Evolutionary conservation across 2,888 invertebrate species (phyloP).

Genomic region (Papilio elwesi): DNA sequence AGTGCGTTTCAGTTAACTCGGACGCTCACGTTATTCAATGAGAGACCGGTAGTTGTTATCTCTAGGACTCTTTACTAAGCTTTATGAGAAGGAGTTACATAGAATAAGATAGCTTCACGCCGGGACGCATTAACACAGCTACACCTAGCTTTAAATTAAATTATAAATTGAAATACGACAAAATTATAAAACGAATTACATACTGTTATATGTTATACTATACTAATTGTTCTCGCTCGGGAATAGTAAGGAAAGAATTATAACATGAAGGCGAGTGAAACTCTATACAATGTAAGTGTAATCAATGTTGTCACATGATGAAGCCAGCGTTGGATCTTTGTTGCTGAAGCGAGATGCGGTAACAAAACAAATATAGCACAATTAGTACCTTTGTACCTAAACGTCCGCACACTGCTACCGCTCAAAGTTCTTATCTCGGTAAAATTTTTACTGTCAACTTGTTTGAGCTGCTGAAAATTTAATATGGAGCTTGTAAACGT

Average conservation of each 20-base stretch:
- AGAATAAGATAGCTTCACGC: no score
- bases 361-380: constrained; percentile 29
- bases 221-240: neutral
- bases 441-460: constrained; percentile 60
- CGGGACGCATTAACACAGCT: no score
- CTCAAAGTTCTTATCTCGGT: constrained; percentile 54
- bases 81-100: no score
- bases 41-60: no score
- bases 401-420: constrained; percentile 35
- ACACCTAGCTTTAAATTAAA: no score
- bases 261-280: constrained; percentile 20
- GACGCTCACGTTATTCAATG: no score
- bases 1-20: no score
- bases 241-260: neutral
- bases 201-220: no score
- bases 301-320: constrained; percentile 23
- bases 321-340: constrained; percentile 30
- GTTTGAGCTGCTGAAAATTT: constrained; percentile 59
- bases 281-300: constrained; percentile 30
- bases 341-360: constrained; percentile 1
- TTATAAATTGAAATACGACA: no score
- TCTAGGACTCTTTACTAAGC: no score
- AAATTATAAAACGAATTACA: no score
- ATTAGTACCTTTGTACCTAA: constrained; percentile 34
- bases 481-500: constrained; percentile 50